Base-by-base conservation (phyloP, 2,797 vertebrate genomes). In the Oreochromis mossambicus region DNA sequence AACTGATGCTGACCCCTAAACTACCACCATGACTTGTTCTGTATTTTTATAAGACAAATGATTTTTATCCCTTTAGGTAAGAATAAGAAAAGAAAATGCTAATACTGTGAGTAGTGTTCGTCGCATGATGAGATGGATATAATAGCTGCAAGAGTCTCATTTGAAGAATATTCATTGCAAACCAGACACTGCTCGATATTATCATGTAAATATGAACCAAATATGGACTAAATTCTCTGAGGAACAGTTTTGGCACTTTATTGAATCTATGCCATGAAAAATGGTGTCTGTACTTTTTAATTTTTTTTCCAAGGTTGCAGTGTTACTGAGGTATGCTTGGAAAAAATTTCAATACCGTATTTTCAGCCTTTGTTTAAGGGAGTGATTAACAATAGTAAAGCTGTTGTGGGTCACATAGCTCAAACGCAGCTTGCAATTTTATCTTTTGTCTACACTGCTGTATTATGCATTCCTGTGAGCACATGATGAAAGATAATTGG, bases 401-500 rank as follows among this genome's bases (percentile, higher is more conserved):
- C 34, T 83, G 46, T 52, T 50, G 68, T 48, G 68, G 68, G 68
- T 77, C 24, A 24, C 17, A 29, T 4, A 36, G 32, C 66, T 85
- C 34, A 14, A 11, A 41, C 6, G 12, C 58, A 70, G 56, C 21
- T 84, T 86, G 73, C 81, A 21, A 77, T 81, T 78, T 83, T 13
- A 11, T 83, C 41, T 89, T 76, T 79, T 80, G 54, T 82, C 61
- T 81, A 55, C 75, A 79, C 2, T 6, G 1, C 50, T 46, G 43
- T 79, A 58, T 87, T 82, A 73, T 83, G 38, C 77, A 86, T 90
- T 83, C 12, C 76, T 78, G 14, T 77, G 83, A 85, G 79, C 17
- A 54, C 55, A 82, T 66, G 66, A 82, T 81, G 87, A 81, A 80
- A 91, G 78, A 88, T 88, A 89, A 90, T 89, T 89, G 81, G 85